These are phyloP conservation scores for Anableps anableps DNA, from an alignment of 2,797 vertebrate species.

Conservation along the genomic window DNA sequence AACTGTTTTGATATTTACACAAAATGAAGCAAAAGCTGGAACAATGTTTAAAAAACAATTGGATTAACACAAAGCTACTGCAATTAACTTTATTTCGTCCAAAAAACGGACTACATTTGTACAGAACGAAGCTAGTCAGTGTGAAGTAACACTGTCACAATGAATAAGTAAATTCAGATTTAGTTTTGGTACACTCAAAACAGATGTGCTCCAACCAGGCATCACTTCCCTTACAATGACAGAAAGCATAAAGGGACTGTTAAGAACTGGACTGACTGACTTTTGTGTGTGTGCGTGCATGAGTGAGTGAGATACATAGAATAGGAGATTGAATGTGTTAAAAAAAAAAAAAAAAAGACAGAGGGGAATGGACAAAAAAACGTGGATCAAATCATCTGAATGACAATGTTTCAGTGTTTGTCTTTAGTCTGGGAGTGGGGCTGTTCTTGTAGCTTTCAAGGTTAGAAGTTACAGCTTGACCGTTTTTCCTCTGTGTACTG, in stretches of 20 bases:
- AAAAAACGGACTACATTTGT: background rate
- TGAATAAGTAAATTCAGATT: slow-evolving; percentile 70
- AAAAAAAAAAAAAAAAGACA: slow-evolving; percentile 6
- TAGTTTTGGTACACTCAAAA: slow-evolving; percentile 74
- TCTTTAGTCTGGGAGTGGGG: slow-evolving; percentile 39
- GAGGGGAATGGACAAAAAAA: slow-evolving; percentile 10
- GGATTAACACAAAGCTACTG: slow-evolving; percentile 18
- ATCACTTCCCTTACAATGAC: slow-evolving; percentile 61
- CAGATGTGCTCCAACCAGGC: slow-evolving; percentile 78
- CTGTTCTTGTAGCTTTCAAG: slow-evolving; percentile 37
- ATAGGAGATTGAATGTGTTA: slow-evolving; percentile 21
- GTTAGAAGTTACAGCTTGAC: slow-evolving; percentile 39
- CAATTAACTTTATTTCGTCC: background rate
- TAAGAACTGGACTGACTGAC: slow-evolving; percentile 48
- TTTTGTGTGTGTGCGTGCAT: slow-evolving; percentile 2
- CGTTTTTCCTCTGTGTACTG: slow-evolving; percentile 15
- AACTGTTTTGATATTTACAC: slow-evolving; percentile 6
- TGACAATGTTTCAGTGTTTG: slow-evolving; percentile 38
- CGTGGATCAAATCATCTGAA: slow-evolving; percentile 39
- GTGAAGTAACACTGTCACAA: slow-evolving; percentile 64
- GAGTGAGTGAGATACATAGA: background rate
- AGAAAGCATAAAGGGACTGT: slow-evolving; percentile 50
- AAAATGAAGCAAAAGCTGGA: slow-evolving; percentile 17
- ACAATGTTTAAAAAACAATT: slow-evolving; percentile 1
- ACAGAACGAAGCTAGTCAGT: slow-evolving; percentile 47